Conservation (phyloP, 2,113 vertebrate genomes). For the Helogale parvula region DNA sequence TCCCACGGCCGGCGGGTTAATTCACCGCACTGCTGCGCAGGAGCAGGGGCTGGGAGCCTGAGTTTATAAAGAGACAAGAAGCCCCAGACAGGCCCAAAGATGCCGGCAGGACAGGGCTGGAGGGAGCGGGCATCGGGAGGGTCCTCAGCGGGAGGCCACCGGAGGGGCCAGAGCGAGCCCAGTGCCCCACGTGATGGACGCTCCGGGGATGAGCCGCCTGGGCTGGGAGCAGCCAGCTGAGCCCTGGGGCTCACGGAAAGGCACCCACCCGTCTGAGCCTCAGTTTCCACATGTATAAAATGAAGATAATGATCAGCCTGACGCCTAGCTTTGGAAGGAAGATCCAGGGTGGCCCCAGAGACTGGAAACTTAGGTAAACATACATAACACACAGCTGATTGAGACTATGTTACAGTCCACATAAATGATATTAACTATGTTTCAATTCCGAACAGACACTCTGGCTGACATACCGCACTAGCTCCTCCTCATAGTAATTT, state of each 20-base stretch:
- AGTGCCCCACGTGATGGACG: rapidly evolving
- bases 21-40: rapidly evolving
- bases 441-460: background rate
- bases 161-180: background rate
- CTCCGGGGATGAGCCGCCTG: rapidly evolving
- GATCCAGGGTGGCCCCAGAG: rapidly evolving
- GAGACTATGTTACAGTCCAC: rapidly evolving
- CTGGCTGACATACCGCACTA: too few relatives aligned
- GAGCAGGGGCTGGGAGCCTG: too few relatives aligned
- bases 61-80: background rate
- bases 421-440: rapidly evolving
- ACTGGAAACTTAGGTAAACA: background rate
- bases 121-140: rapidly evolving
- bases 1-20: background rate
- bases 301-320: background rate
- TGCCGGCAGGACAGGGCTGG: rapidly evolving
- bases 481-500: rapidly evolving
- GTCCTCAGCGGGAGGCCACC: rapidly evolving
- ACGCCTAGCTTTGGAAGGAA: background rate
- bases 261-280: background rate
- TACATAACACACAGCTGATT: rapidly evolving
- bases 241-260: background rate
- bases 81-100: rapidly evolving
- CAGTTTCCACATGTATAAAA: background rate
- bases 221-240: background rate